These are phyloP conservation scores for Scaptomyza hsui DNA, from an alignment of 1,140 invertebrate species.

Conservation along the genomic window DNA sequence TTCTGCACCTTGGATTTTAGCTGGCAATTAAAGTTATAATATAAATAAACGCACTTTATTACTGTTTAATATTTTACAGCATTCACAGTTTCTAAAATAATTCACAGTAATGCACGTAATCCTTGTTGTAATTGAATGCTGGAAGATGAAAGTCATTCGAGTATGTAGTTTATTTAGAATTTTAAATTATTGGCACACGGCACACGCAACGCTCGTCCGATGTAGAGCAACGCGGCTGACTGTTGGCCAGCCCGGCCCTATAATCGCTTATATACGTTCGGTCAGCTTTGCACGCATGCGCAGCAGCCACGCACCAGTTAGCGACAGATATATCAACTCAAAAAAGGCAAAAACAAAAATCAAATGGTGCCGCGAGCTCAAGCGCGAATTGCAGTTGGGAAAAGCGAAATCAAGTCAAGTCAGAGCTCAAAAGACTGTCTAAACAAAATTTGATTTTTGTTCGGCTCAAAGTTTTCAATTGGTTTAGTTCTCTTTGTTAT, in stretches of 20 bases:
- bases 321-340: conserved; percentile 67
- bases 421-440: conserved; percentile 52
- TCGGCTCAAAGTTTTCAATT: conserved; percentile 44
- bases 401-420: conserved; percentile 48
- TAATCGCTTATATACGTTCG: conserved; percentile 84
- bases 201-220: conserved; percentile 62
- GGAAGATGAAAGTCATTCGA: conserved; percentile 8
- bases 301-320: conserved; percentile 80
- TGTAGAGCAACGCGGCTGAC: conserved; percentile 83
- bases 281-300: conserved; percentile 77
- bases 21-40: not conserved
- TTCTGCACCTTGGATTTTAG: conserved; percentile 11
- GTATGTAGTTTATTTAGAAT: conserved; percentile 13
- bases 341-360: conserved; percentile 26
- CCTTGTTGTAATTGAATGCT: conserved; percentile 13
- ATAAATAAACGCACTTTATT: conserved; percentile 17
- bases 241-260: conserved; percentile 84
- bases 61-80: not conserved
- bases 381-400: conserved; percentile 39
- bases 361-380: conserved; percentile 36
- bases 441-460: conserved; percentile 74
- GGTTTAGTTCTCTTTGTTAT: conserved; percentile 52
- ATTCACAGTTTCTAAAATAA: conserved; percentile 3
- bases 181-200: conserved; percentile 31
- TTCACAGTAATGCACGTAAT: conserved; percentile 7